phyloP scores from a whole-genome alignment of 2,888 invertebrate genomes.

The Cryptops parisi region DNA sequence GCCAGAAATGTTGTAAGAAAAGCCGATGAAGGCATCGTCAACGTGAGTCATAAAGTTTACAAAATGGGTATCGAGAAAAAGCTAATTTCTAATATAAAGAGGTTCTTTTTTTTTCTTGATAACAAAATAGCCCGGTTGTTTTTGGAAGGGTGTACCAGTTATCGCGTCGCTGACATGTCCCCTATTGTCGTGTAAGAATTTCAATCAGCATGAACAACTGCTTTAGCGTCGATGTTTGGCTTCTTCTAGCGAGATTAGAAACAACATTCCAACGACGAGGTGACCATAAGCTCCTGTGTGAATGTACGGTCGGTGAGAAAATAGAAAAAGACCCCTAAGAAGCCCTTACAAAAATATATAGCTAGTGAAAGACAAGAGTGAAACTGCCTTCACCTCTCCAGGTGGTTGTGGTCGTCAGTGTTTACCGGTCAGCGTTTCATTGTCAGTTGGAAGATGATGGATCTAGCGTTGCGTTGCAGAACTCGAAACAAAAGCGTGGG shows the following conservation, averaged over 20 bases:
- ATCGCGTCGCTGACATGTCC: too few relatives aligned
- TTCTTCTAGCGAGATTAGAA: too few relatives aligned
- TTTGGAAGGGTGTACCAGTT: too few relatives aligned
- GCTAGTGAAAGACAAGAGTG: neutral
- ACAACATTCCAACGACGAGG: too few relatives aligned
- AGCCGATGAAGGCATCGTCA: neutral
- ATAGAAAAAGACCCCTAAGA: neutral
- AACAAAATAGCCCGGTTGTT: too few relatives aligned
- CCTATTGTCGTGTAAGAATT: too few relatives aligned
- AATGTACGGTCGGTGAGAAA: too few relatives aligned
- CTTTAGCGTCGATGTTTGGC: too few relatives aligned
- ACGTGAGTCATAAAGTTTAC: too few relatives aligned
- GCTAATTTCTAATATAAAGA: neutral
- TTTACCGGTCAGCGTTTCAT: conserved; percentile 4
- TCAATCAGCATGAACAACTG: too few relatives aligned
- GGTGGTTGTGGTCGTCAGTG: conserved; percentile 1
- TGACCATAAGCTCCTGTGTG: too few relatives aligned
- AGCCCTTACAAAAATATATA: neutral
- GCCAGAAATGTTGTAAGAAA: neutral
- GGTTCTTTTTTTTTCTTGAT: neutral
- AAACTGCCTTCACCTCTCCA: neutral
- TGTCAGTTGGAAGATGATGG: conserved; percentile 9
- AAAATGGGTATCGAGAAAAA: neutral
- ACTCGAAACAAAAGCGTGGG: neutral
- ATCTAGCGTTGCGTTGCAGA: neutral